Conservation (phyloP, 64 coral and sea anemone genomes). For the Acropora tenuis region DNA sequence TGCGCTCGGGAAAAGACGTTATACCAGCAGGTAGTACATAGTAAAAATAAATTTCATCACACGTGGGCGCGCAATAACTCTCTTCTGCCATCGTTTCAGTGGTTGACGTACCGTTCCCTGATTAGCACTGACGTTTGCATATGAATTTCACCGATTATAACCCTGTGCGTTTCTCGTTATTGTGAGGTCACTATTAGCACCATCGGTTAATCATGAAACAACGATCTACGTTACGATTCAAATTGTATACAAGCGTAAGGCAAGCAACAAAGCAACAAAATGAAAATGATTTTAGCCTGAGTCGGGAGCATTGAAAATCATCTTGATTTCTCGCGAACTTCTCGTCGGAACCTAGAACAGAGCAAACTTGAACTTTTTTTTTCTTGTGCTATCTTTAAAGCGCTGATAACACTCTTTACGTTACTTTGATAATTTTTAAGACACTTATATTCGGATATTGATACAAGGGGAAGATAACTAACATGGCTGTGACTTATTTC, state of each 20-base stretch:
- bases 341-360: too few species aligned
- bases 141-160: slow-evolving; percentile 1
- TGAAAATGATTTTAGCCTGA: too few species aligned
- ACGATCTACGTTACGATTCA: not conserved
- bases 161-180: not conserved
- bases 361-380: not conserved
- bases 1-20: too few species aligned
- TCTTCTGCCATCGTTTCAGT: not conserved
- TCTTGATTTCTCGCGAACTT: not conserved
- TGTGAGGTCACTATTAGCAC: slow-evolving; percentile 43
- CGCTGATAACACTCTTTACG: slow-evolving; percentile 29
- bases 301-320: not conserved
- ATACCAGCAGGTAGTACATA: too few species aligned
- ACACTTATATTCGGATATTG: slow-evolving; percentile 1
- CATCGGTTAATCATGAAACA: not conserved
- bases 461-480: not conserved
- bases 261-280: too few species aligned
- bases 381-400: not conserved
- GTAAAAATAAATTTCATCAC: too few species aligned
- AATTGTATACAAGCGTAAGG: not conserved
- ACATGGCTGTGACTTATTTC: not conserved
- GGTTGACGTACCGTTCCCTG: too few species aligned
- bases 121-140: not conserved
- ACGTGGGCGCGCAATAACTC: not conserved
- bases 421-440: slow-evolving; percentile 20